Evolutionary conservation across 2,888 invertebrate genomes (phyloP).

Genomic region (Pteria penguin): DNA sequence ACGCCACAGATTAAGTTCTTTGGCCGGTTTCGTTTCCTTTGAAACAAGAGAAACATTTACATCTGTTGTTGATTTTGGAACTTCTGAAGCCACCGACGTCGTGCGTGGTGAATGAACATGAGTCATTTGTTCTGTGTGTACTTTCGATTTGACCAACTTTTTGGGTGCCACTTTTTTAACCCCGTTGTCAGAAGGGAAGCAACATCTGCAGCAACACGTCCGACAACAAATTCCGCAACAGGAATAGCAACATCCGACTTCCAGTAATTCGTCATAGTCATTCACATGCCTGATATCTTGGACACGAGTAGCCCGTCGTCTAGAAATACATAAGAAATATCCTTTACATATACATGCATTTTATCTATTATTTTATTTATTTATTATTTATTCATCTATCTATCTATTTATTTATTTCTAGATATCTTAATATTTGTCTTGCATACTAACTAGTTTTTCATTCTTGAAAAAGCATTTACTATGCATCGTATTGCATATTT

Average conservation of each 20-base stretch:
- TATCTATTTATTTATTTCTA: too few relatives aligned
- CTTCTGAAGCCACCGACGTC: background rate
- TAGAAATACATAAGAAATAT: too few relatives aligned
- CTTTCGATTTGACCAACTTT: background rate
- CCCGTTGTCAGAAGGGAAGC: conserved; percentile 1
- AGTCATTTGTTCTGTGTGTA: background rate
- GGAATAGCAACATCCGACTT: conserved; percentile 15
- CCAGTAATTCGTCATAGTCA: conserved; percentile 6
- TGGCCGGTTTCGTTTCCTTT: conserved; percentile 15
- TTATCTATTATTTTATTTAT: too few relatives aligned
- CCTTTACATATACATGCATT: too few relatives aligned
- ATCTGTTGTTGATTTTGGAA: background rate
- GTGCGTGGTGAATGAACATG: background rate
- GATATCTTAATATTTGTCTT: too few relatives aligned
- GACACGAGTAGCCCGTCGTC: background rate
- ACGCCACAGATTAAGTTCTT: conserved; percentile 17
- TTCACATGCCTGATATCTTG: background rate
- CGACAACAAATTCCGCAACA: conserved; percentile 15
- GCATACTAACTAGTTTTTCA: too few relatives aligned
- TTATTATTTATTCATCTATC: too few relatives aligned
- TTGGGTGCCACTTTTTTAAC: background rate
- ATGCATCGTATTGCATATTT: too few relatives aligned
- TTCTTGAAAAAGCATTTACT: too few relatives aligned
- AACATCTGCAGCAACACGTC: conserved; percentile 13
- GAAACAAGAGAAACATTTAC: background rate